These are phyloP conservation scores for Leptodirus hochenwartii DNA, from an alignment of 2,888 invertebrate genomes.

Conservation along the genomic window DNA sequence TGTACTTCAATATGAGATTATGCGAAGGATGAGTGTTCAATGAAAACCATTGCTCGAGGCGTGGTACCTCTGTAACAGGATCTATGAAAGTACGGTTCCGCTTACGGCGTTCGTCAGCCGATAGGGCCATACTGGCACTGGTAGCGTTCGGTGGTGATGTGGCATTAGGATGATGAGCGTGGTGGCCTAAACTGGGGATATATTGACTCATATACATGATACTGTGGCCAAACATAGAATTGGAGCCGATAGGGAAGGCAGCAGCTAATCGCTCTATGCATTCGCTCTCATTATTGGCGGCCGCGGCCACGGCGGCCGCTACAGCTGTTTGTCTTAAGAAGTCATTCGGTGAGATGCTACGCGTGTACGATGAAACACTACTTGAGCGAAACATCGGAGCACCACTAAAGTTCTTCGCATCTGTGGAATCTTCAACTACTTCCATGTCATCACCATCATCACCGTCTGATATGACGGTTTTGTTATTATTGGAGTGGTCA, in stretches of 20 bases:
- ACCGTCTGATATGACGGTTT: conserved; percentile 31
- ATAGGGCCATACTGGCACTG: conserved; percentile 34
- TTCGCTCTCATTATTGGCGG: conserved; percentile 20
- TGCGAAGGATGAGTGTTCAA: conserved; percentile 98
- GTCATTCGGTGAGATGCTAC: conserved; percentile 22
- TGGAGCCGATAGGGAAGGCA: conserved; percentile 64
- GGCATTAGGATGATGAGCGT: conserved; percentile 23
- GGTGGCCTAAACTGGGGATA: conserved; percentile 38
- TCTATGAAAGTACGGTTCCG: conserved; percentile 98
- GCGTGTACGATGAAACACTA: conserved; percentile 18
- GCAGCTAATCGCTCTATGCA: conserved; percentile 27
- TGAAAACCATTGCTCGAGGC: conserved; percentile 88
- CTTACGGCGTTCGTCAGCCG: conserved; percentile 77
- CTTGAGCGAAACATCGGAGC: conserved; percentile 11
- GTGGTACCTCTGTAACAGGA: conserved; percentile 93
- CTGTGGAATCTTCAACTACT: conserved; percentile 19
- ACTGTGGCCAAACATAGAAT: conserved; percentile 75
- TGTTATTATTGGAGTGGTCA: conserved; percentile 36
- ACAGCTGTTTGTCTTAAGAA: too few species aligned
- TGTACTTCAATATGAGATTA: conserved; percentile 92
- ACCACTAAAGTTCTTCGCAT: conserved; percentile 16
- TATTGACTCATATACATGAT: conserved; percentile 89
- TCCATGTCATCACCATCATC: conserved; percentile 34
- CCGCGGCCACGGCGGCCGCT: too few species aligned
- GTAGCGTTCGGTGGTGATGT: conserved; percentile 35